These are phyloP conservation scores for Chaenogobius annularis DNA, from an alignment of 2,113 vertebrate species.

Conservation along the genomic window DNA sequence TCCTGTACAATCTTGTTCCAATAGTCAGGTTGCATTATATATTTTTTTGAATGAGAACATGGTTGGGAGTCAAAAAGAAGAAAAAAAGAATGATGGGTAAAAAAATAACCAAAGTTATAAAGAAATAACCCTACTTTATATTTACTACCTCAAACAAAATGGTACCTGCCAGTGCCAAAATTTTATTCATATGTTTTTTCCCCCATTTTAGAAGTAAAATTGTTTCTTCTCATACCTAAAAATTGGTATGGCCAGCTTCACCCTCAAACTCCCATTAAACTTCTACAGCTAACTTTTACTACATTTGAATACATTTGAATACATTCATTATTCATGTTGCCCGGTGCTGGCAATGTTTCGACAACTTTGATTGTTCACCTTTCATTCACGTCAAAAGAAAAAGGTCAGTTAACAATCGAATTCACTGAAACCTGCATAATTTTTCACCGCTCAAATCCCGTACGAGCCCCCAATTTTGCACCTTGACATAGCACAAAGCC, in stretches of 20 bases:
- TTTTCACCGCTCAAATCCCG: not conserved
- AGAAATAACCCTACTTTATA: too few relatives aligned
- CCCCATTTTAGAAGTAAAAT: not conserved
- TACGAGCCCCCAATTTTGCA: not conserved
- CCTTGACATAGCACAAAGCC: not conserved
- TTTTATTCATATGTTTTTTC: not conserved
- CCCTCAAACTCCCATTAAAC: not conserved
- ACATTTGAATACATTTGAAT: conserved; percentile 2
- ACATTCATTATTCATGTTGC: conserved; percentile 2
- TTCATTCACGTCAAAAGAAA: conserved; percentile 6
- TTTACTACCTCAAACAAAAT: too few relatives aligned
- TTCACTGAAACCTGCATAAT: not conserved
- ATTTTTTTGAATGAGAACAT: too few relatives aligned
- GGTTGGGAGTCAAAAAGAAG: too few relatives aligned
- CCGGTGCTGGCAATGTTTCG: not conserved
- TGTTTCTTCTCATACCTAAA: not conserved
- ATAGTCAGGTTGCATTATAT: too few relatives aligned
- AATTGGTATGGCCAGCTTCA: not conserved
- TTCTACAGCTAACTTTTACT: not conserved
- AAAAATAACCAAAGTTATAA: too few relatives aligned
- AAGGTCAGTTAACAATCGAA: conserved; percentile 1
- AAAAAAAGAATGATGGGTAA: too few relatives aligned
- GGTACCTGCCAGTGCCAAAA: not conserved
- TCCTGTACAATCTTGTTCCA: too few relatives aligned
- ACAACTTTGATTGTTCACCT: conserved; percentile 3